These are phyloP conservation scores for Hippocampus mohnikei DNA, from an alignment of 2,113 vertebrate genomes.

Conservation along the genomic window DNA sequence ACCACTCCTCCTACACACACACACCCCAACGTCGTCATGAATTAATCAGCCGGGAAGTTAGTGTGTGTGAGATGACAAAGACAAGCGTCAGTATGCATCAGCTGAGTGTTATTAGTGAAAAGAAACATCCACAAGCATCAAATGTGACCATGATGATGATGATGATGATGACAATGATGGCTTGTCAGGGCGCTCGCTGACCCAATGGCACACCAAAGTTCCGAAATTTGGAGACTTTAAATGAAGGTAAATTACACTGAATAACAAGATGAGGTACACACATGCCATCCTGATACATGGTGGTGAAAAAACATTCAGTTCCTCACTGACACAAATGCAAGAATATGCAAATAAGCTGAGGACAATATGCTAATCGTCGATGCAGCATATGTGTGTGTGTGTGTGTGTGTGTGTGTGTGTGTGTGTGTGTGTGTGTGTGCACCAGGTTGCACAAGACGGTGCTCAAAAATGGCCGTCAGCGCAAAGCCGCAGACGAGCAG, in stretches of 20 bases:
- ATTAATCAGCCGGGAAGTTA: not conserved
- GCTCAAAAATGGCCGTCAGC: slow-evolving; percentile 24
- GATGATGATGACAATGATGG: not conserved
- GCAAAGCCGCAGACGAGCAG: slow-evolving; percentile 3
- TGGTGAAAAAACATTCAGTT: not conserved
- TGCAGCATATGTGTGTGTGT: slow-evolving; percentile 15
- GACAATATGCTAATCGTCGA: slow-evolving; percentile 49
- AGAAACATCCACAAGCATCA: not conserved
- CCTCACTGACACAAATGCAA: slow-evolving; percentile 56
- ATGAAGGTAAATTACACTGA: not conserved
- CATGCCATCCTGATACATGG: not conserved
- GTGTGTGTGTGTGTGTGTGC: not conserved
- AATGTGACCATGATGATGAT: not conserved
- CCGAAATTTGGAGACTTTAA: not conserved
- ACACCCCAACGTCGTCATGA: not conserved
- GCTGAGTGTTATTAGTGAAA: not conserved
- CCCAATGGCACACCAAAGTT: not conserved
- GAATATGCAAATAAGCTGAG: slow-evolving; percentile 62
- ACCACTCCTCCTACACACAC: not conserved
- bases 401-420: not conserved
- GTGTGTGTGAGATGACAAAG: not conserved
- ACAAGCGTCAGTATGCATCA: not conserved
- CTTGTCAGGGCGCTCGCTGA: not conserved
- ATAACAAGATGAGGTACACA: not conserved
- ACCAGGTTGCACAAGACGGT: slow-evolving; percentile 25